Percentiles rank a stretch among this genome's conserved stretches.
Evolutionary conservation across 2,888 invertebrate genomes (phyloP).

Genomic region (Gonocerus acuteangulatus): DNA sequence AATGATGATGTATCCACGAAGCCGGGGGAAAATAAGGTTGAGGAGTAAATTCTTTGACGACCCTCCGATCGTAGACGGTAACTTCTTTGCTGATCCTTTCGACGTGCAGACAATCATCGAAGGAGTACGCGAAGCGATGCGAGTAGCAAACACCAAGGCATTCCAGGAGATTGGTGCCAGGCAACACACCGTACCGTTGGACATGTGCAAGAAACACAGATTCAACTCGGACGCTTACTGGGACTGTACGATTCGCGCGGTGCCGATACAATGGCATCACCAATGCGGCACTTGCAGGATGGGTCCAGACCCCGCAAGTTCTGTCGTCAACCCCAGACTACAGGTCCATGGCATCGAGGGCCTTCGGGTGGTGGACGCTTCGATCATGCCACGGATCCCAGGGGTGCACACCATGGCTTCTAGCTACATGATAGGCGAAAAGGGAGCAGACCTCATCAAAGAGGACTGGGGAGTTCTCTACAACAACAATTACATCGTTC

Average conservation of each 20-base stretch:
- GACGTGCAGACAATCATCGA: slow-evolving; percentile 65
- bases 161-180: slow-evolving; percentile 50
- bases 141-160: slow-evolving; percentile 48
- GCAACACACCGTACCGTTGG: slow-evolving; percentile 53
- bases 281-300: slow-evolving; percentile 44
- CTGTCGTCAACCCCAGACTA: slow-evolving; percentile 41
- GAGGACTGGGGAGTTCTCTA: slow-evolving; percentile 35
- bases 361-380: slow-evolving; percentile 50
- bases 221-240: slow-evolving; percentile 65
- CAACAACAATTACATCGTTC: background rate
- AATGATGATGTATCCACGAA: slow-evolving; percentile 64
- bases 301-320: slow-evolving; percentile 37
- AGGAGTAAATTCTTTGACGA: slow-evolving; percentile 54
- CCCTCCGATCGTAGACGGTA: slow-evolving; percentile 70
- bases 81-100: slow-evolving; percentile 61
- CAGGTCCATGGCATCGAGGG: slow-evolving; percentile 45
- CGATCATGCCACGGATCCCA: slow-evolving; percentile 51
- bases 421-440: slow-evolving; percentile 52
- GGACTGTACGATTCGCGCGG: slow-evolving; percentile 62
- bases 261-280: slow-evolving; percentile 64
- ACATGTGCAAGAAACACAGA: slow-evolving; percentile 55
- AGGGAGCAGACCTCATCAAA: slow-evolving; percentile 49
- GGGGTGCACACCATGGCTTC: slow-evolving; percentile 51
- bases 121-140: slow-evolving; percentile 49
- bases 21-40: slow-evolving; percentile 57